Base-by-base conservation (phyloP, 2,113 vertebrate genomes). In the Chascanopsetta lugubris region DNA sequence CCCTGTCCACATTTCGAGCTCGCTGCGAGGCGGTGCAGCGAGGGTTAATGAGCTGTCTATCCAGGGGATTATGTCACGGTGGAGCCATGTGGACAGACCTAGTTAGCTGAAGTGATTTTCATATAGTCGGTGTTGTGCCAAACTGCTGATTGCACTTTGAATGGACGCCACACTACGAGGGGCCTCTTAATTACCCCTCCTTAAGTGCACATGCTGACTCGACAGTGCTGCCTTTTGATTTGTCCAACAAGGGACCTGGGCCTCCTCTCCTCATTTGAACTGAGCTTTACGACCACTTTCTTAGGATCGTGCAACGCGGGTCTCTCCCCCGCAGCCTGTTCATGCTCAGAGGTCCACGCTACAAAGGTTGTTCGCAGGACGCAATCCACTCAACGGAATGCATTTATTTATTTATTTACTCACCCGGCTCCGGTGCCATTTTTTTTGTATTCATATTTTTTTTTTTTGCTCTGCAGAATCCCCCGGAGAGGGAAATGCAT, bases 401-500 rank as follows among this genome's bases (percentile, higher is more conserved):
- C n/a, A n/a, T n/a, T n/a, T 86, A 77, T 88, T 82, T 83, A 65
- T 83, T 79, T 80, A 74, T 46, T 46, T 80, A 70, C 34, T 58
- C 65, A 61, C 2, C 51, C n/a, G n/a, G n/a, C n/a, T n/a, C 24
- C 5, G 58, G 50, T 80, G 79, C 81, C 83, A 87, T 85, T 86
- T n/a, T n/a, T n/a, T n/a, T n/a, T n/a, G n/a, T n/a, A n/a, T n/a
- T n/a, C n/a, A n/a, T n/a, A n/a, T n/a, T n/a, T n/a, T n/a, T n/a
- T n/a, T n/a, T n/a, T n/a, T n/a, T 85, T 77, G 78, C 79, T 82
- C 47, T 34, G 50, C 42, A 20, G 43, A 71, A 49, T 85, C 86
- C 81, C n/a, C 74, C 6, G 45, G 84, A 80, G 84, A 88, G 62
- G 20, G 36, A 86, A 77, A 85, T 85, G 80, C 88, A 87, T 89